These are phyloP conservation scores for Pao palembangensis DNA, from an alignment of 2,113 vertebrate species.

Conservation along the genomic window DNA sequence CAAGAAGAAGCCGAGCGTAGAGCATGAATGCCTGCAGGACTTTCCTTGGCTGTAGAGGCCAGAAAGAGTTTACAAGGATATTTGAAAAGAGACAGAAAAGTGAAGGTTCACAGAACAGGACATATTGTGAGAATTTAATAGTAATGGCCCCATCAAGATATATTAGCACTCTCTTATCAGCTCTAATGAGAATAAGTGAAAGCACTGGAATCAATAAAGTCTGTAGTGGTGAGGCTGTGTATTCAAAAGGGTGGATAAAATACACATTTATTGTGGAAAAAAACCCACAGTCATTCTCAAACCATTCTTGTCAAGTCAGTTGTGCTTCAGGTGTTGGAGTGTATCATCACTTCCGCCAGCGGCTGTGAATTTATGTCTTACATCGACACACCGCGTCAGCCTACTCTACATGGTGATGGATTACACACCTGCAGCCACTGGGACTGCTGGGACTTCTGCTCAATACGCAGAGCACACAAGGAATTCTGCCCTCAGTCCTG, in stretches of 20 bases:
- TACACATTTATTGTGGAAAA: too few relatives aligned
- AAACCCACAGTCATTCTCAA: background rate
- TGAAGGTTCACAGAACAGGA: conserved; percentile 10
- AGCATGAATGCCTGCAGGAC: conserved; percentile 60
- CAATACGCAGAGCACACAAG: conserved; percentile 38
- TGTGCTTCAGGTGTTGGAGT: conserved; percentile 27
- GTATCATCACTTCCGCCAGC: too few relatives aligned
- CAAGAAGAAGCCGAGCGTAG: conserved; percentile 50
- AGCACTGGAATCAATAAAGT: too few relatives aligned
- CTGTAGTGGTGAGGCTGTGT: too few relatives aligned
- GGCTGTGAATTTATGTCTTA: conserved; percentile 43
- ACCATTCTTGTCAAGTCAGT: conserved; percentile 3
- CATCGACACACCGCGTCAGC: conserved; percentile 55
- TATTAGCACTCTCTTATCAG: background rate
- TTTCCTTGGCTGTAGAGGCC: conserved; percentile 40
- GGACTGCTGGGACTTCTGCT: conserved; percentile 50
- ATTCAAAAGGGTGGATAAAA: too few relatives aligned
- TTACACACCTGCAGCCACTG: conserved; percentile 63
- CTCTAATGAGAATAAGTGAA: background rate
- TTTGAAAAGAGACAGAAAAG: conserved; percentile 33
- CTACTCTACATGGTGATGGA: conserved; percentile 59
- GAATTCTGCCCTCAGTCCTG: conserved; percentile 52
- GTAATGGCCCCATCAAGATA: background rate
- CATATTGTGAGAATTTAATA: conserved; percentile 25
- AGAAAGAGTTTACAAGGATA: conserved; percentile 47